Conservation (phyloP, 2,113 vertebrate genomes). For the Alligator sinensis region DNA sequence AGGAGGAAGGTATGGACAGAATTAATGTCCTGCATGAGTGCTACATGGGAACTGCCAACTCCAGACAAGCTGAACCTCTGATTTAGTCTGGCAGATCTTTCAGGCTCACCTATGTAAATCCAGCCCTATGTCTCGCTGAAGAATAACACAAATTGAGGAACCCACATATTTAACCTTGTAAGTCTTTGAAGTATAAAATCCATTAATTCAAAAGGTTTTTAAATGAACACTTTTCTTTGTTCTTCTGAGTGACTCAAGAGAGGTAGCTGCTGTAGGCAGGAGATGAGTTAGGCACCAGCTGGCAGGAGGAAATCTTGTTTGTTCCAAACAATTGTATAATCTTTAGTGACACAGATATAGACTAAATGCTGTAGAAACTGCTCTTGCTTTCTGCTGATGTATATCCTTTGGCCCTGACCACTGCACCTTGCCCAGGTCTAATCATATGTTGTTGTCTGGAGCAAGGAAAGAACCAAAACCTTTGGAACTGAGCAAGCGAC, state of each 20-base stretch:
- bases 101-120: not conserved
- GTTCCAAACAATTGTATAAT: not conserved
- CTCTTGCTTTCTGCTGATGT: not conserved
- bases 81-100: too few species aligned
- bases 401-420: not conserved
- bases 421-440: not conserved
- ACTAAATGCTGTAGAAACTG: not conserved
- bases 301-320: not conserved
- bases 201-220: not conserved
- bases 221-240: not conserved
- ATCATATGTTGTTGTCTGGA: too few species aligned
- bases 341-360: not conserved
- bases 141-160: not conserved
- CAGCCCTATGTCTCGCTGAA: not conserved
- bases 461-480: too few species aligned
- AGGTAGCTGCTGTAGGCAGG: too few species aligned
- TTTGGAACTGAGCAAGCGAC: too few species aligned
- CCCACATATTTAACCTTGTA: not conserved
- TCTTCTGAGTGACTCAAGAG: too few species aligned
- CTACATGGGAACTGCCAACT: too few species aligned
- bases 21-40: too few species aligned
- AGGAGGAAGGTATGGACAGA: too few species aligned
- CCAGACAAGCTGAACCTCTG: too few species aligned
- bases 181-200: not conserved
- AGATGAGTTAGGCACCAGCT: too few species aligned